Evolutionary conservation across 2,113 vertebrate species (phyloP), one percentile per base, ranked within the genome.

Genomic region (Passer montanus): DNA sequence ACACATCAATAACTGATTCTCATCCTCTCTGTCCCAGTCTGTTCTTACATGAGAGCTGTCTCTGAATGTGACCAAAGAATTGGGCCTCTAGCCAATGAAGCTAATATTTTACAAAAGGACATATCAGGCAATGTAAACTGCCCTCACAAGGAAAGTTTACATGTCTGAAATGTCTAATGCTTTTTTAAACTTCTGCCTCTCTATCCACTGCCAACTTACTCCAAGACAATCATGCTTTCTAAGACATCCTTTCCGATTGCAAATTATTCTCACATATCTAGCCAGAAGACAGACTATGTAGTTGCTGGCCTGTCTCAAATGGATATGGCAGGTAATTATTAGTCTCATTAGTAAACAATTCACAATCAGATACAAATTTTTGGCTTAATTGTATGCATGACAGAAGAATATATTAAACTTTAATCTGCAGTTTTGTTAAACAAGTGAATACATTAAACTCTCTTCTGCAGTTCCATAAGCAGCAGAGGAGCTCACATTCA

Each of bases 111-210:
- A 76, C 31, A 67, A 78, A 86, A 87, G 76, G 56, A 84, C 41
- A 1, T 84, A 70, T 72, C 56, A 63, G 73, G 68, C 83, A 87
- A 72, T 56, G 69, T 92, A 87, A 95, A 95, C 73, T 72, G 24
- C 80, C 87, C 91, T 91, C 84, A 55, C 64, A 90, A 89, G 47
- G 56, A 59, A 93, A 94, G 93, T 91, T 93, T 94, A 93, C 52
- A 50, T 81, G 15, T 84, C 39, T 87, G 50, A 89, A 89, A 97
- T 58, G 6, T 53, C 46, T 90, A 80, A 86, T 15, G 14, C 68
- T 90, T 87, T 94, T 92, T 76, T 73, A 86, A 94, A 83, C 59
- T 86, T 93, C 69, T 87, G 52, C 41, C 52, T 94, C 44, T 31
- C 44, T 13, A 3, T 73, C 9, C 47, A 23, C 35, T 75, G 89